Percentiles rank a stretch among this genome's conserved stretches.
phyloP scores from a whole-genome alignment of 2,797 vertebrate genomes.

The Gallinago solitaria region DNA sequence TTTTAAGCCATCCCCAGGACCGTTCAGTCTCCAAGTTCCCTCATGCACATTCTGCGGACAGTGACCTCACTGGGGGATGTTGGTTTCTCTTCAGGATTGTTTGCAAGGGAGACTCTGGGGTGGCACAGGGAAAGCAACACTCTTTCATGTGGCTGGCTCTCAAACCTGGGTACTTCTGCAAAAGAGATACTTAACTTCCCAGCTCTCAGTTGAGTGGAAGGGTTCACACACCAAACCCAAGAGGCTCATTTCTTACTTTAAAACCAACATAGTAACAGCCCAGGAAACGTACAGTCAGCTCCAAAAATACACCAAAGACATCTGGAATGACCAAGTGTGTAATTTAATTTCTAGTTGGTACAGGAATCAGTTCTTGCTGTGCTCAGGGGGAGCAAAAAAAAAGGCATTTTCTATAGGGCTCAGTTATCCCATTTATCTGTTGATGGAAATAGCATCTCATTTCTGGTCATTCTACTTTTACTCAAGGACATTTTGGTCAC shows the following conservation, averaged over 20 bases:
- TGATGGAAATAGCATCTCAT: neutral
- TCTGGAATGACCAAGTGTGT: conserved; percentile 3
- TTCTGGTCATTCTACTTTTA: conserved; percentile 13
- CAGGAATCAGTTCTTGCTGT: neutral
- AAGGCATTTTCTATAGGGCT: neutral
- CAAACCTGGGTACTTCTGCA: neutral
- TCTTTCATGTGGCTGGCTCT: neutral
- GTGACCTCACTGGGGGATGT: neutral
- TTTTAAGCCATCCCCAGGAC: neutral
- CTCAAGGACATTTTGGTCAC: neutral
- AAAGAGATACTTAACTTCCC: neutral
- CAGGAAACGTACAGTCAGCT: conserved; percentile 3
- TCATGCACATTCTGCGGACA: neutral
- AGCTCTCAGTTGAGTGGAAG: neutral
- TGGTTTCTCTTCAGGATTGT: neutral
- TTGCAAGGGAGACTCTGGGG: neutral
- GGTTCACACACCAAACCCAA: neutral
- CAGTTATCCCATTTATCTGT: neutral
- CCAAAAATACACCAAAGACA: conserved; percentile 36
- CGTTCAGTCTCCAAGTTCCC: accelerated
- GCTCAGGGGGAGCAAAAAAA: neutral
- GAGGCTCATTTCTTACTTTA: conserved; percentile 23
- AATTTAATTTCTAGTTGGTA: conserved; percentile 34
- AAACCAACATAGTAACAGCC: conserved; percentile 8
- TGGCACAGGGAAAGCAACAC: neutral